A percentile compares a stretch with the other conserved stretches of the same genome.
Conservation (phyloP, 2,888 invertebrate genomes). For the Mimumesa dahlbomi region DNA sequence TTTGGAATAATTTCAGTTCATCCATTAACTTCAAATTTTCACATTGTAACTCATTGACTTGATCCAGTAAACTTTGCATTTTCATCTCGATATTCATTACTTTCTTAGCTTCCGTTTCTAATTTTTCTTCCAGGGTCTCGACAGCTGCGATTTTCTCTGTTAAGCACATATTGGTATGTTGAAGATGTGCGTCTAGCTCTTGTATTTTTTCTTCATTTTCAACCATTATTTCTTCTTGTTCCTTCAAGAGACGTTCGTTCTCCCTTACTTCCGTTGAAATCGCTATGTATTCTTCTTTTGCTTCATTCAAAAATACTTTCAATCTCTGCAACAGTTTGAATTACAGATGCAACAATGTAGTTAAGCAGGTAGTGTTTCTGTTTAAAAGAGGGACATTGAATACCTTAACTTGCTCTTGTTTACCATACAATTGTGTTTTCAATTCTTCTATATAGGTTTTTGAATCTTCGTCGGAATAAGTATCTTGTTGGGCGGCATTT, state of each 20-base stretch:
- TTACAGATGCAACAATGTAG: too few species aligned
- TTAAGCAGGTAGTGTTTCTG: not conserved
- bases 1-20: conserved; percentile 15
- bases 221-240: conserved; percentile 61
- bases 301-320: conserved; percentile 74
- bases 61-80: conserved; percentile 18
- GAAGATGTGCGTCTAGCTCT: conserved; percentile 71
- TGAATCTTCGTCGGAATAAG: conserved; percentile 49
- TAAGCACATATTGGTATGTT: conserved; percentile 65
- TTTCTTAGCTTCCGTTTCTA: conserved; percentile 54
- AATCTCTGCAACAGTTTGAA: conserved; percentile 68
- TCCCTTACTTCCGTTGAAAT: conserved; percentile 62
- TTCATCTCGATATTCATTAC: conserved; percentile 4
- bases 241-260: conserved; percentile 61
- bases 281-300: conserved; percentile 74
- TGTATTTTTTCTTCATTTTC: conserved; percentile 66
- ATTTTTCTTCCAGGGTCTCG: conserved; percentile 69
- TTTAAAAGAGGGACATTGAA: not conserved
- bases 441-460: conserved; percentile 65
- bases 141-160: conserved; percentile 63
- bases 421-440: conserved; percentile 59
- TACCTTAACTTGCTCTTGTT: conserved; percentile 72
- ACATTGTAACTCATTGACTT: conserved; percentile 37
- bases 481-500: conserved; percentile 60
- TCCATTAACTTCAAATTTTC: conserved; percentile 31